A percentile compares a stretch with the other conserved stretches of the same genome.
phyloP scores from a whole-genome alignment of 2,113 vertebrate genomes.

The Eretmodus cyanostictus region DNA sequence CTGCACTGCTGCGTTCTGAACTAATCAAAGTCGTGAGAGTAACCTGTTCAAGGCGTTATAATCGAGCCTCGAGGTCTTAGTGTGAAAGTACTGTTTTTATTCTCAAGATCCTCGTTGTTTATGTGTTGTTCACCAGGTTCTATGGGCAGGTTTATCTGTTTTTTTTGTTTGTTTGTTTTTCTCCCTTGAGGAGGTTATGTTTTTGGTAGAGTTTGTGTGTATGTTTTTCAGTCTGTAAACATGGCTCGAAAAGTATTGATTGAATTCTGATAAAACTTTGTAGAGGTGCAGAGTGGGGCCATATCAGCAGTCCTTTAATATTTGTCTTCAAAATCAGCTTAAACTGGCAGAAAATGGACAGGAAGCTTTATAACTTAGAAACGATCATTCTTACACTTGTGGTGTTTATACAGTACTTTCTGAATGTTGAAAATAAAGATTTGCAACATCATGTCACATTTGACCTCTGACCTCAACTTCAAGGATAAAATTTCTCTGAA shows the following conservation, averaged over 20 bases:
- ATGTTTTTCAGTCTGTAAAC: background rate
- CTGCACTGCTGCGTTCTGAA: background rate
- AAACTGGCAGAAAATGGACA: background rate
- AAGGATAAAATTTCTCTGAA: background rate
- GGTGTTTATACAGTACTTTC: background rate
- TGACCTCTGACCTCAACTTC: background rate
- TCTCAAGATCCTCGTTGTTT: background rate
- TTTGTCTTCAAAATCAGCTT: background rate
- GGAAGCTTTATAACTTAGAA: background rate
- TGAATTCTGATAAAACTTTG: background rate
- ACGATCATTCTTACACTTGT: background rate
- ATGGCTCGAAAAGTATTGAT: rapidly evolving
- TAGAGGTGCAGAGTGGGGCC: background rate
- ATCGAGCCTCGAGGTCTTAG: background rate
- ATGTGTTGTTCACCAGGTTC: background rate
- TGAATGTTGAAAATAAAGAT: background rate
- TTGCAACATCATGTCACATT: background rate
- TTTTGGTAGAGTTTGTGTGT: background rate
- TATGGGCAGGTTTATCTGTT: background rate
- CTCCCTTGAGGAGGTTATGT: background rate
- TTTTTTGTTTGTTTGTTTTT: too few relatives aligned
- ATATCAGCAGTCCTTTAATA: background rate
- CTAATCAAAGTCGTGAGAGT: rapidly evolving
- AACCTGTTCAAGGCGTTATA: rapidly evolving
- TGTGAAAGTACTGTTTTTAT: background rate